These are phyloP conservation scores for Orthosia gracilis DNA, from an alignment of 2,888 invertebrate genomes.

Conservation along the genomic window DNA sequence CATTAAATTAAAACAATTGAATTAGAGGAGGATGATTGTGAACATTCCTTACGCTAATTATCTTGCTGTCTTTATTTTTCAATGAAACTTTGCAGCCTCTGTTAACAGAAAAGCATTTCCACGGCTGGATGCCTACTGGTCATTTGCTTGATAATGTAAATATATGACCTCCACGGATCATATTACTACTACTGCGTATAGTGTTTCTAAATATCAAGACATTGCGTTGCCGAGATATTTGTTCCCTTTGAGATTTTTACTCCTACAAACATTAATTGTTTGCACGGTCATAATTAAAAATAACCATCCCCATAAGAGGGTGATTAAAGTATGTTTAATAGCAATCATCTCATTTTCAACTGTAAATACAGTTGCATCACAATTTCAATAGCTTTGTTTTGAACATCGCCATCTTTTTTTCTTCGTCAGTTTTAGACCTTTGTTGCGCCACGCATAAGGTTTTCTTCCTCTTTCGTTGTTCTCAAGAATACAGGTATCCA, in stretches of 20 bases:
- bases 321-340: conserved; percentile 29
- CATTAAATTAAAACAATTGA: not conserved
- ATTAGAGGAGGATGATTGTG: conserved; percentile 41
- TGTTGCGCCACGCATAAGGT: conserved; percentile 27
- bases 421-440: not conserved
- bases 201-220: too few species aligned
- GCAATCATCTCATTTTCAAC: conserved; percentile 7
- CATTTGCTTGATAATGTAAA: not conserved
- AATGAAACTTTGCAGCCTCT: conserved; percentile 49
- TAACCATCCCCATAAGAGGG: conserved; percentile 3
- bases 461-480: conserved; percentile 35
- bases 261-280: conserved; percentile 2
- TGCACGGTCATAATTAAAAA: conserved; percentile 9
- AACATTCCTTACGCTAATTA: not conserved
- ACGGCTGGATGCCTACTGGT: conserved; percentile 9
- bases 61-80: too few species aligned
- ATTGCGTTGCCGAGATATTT: not conserved
- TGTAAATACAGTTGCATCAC: conserved; percentile 30
- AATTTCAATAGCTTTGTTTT: conserved; percentile 38
- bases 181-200: too few species aligned
- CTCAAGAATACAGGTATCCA: conserved; percentile 9
- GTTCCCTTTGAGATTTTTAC: not conserved
- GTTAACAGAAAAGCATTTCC: conserved; percentile 41
- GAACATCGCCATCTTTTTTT: conserved; percentile 40
- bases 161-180: conserved; percentile 34